These are phyloP conservation scores for Ploceus nigricollis DNA, from an alignment of 2,113 vertebrate genomes.

Conservation along the genomic window DNA sequence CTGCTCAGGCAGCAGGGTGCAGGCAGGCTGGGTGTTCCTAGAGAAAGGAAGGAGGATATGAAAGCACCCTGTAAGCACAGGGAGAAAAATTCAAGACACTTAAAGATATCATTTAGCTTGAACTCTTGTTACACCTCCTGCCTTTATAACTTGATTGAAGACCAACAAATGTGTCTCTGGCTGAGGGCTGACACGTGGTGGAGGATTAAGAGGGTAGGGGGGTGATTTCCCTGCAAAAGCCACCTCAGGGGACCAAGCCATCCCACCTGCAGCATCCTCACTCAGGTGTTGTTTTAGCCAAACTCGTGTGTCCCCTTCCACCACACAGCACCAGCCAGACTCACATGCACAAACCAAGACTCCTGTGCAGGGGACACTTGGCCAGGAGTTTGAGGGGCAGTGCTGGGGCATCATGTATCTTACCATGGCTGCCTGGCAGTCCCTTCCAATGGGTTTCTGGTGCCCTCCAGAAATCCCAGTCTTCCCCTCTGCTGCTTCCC, in stretches of 20 bases:
- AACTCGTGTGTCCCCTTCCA: background rate
- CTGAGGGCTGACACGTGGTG: rapidly evolving
- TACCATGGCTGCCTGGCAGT: background rate
- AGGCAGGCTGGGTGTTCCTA: background rate
- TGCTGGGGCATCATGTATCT: rapidly evolving
- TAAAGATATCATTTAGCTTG: background rate
- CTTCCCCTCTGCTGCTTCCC: background rate
- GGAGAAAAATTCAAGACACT: background rate
- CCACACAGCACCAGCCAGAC: rapidly evolving
- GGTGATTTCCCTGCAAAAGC: background rate
- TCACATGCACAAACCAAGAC: rapidly evolving
- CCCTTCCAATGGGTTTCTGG: background rate
- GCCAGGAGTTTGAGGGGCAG: background rate
- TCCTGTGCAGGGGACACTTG: background rate
- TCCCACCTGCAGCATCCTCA: background rate
- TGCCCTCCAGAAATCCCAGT: background rate
- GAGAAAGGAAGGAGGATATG: background rate
- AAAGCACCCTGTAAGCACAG: background rate
- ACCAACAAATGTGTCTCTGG: background rate
- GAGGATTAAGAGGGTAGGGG: background rate
- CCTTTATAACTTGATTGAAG: rapidly evolving
- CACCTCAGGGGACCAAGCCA: background rate
- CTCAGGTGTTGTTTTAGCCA: background rate
- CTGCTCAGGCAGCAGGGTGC: background rate
- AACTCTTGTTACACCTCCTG: background rate